Conservation (phyloP, 23 tunicate genomes). For the Diplosoma virens region DNA sequence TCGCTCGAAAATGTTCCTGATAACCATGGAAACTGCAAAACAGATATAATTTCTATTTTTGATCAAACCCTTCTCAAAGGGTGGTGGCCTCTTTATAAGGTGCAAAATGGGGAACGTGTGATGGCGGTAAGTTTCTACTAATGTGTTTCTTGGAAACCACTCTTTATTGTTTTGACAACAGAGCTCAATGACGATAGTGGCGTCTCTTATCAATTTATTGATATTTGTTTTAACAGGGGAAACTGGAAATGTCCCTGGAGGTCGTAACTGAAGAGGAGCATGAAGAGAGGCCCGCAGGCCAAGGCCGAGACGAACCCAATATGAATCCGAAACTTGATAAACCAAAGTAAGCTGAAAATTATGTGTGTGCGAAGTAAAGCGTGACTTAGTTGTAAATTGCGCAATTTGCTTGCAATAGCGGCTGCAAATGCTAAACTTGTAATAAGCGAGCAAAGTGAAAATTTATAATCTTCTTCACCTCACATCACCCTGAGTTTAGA, state of each 20-base stretch:
- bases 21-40: conserved; percentile 78
- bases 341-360: conserved; percentile 84
- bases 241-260: conserved; percentile 89
- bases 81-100: conserved; percentile 90
- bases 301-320: conserved; percentile 84
- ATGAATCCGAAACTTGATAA: conserved; percentile 90
- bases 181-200: not conserved
- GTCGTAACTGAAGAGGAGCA: conserved; percentile 73
- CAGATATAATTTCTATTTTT: conserved; percentile 67
- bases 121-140: conserved; percentile 94
- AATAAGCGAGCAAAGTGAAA: no score
- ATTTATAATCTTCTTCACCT: no score
- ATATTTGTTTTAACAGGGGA: conserved; percentile 47
- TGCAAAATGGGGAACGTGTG: conserved; percentile 57
- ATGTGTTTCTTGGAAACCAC: not conserved
- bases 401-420: no score
- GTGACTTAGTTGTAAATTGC: no score
- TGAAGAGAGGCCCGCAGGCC: conserved; percentile 77
- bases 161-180: not conserved
- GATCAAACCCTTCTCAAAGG: conserved; percentile 84
- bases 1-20: conserved; percentile 72
- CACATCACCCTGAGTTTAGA: conserved; percentile 38
- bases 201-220: not conserved
- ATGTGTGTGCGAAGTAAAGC: no score
- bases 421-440: no score